These are phyloP conservation scores for Forbesichthys agassizii DNA, from an alignment of 2,113 vertebrate species.

Conservation along the genomic window DNA sequence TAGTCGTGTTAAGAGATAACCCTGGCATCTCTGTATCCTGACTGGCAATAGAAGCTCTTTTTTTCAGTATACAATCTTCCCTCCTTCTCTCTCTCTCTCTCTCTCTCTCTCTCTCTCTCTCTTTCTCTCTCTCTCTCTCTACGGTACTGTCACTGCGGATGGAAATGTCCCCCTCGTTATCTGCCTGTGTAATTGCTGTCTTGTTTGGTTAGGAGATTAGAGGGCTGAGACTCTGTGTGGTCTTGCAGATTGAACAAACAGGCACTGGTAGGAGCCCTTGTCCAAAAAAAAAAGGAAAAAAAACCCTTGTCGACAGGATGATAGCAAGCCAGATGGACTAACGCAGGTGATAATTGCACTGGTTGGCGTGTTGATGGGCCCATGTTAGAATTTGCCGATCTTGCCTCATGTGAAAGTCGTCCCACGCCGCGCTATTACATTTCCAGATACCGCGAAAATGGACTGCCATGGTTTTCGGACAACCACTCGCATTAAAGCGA, in stretches of 20 bases:
- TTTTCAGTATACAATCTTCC: constrained; percentile 7
- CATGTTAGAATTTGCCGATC: constrained; percentile 40
- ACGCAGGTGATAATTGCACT: constrained; percentile 64
- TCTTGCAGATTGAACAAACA: constrained; percentile 81
- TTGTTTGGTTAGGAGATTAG: constrained; percentile 84
- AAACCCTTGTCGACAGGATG: constrained; percentile 49
- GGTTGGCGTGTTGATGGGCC: constrained; percentile 59
- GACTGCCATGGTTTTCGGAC: constrained; percentile 13
- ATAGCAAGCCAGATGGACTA: constrained; percentile 66
- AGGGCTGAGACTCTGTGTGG: constrained; percentile 79
- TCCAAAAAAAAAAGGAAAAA: constrained; percentile 67
- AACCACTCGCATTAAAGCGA: constrained; percentile 10
- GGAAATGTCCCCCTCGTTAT: constrained; percentile 80
- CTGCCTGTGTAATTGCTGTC: constrained; percentile 81
- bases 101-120: constrained; percentile 3
- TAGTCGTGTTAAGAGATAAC: constrained; percentile 44
- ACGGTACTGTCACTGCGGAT: constrained; percentile 72
- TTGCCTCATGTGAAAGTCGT: constrained; percentile 50
- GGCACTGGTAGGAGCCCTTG: constrained; percentile 56
- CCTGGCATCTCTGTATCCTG: constrained; percentile 39
- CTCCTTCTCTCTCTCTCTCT: neutral
- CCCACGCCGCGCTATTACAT: constrained; percentile 17
- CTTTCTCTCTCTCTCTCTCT: constrained; percentile 53
- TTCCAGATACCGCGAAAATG: constrained; percentile 31
- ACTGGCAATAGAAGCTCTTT: constrained; percentile 67